phyloP scores from a whole-genome alignment of 2,888 invertebrate genomes.

The Onchidella celtica region DNA sequence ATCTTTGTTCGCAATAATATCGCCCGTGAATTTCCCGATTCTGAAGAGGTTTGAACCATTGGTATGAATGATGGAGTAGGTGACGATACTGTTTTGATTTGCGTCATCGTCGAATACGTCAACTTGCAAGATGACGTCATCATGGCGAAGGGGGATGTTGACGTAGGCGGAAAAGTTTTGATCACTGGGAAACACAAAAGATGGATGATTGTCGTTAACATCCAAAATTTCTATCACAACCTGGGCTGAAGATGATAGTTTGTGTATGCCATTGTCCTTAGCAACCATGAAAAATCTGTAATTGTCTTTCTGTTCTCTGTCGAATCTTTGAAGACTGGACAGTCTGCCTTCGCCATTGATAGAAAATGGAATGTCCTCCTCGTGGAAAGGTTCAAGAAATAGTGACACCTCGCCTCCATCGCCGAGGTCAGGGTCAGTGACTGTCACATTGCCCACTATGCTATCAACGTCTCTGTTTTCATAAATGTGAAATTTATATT shows the following conservation, averaged over 20 bases:
- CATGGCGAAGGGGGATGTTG: constrained; percentile 92
- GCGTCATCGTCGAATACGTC: constrained; percentile 94
- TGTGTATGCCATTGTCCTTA: constrained; percentile 23
- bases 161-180: constrained; percentile 80
- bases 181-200: constrained; percentile 36
- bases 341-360: constrained; percentile 20
- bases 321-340: not conserved
- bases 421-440: constrained; percentile 90
- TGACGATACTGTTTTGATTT: constrained; percentile 31
- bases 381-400: not conserved
- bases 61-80: constrained; percentile 27
- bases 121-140: constrained; percentile 92
- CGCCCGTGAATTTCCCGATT: constrained; percentile 41
- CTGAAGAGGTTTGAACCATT: constrained; percentile 49
- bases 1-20: constrained; percentile 37
- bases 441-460: constrained; percentile 92
- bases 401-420: constrained; percentile 4
- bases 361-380: constrained; percentile 14
- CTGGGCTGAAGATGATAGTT: constrained; percentile 21
- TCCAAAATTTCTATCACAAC: constrained; percentile 34
- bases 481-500: constrained; percentile 82
- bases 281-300: constrained; percentile 34
- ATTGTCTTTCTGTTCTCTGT: constrained; percentile 20
- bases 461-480: constrained; percentile 94
- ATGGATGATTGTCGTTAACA: constrained; percentile 28